Evolutionary conservation across 2,797 vertebrate genomes (phyloP).

Genomic region (Poecile montanus): DNA sequence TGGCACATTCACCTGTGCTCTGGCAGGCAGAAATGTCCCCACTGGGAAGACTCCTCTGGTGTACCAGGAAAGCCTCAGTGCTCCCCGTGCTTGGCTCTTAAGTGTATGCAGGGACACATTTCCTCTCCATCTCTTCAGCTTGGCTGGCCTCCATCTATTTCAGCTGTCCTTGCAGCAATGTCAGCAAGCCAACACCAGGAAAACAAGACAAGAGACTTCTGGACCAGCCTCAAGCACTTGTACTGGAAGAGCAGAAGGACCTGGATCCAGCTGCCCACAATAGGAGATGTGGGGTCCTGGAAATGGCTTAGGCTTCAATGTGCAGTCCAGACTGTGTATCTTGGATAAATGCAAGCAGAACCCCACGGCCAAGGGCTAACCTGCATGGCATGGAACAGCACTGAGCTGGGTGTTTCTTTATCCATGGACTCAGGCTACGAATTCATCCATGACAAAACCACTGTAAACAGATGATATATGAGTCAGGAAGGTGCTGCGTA

Average conservation of each 20-base stretch:
- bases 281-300: neutral
- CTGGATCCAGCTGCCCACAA: neutral
- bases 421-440: neutral
- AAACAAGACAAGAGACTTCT: neutral
- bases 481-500: neutral
- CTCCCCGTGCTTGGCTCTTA: neutral
- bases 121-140: neutral
- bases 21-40: neutral
- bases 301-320: neutral
- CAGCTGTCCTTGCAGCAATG: neutral
- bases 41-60: neutral
- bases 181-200: neutral
- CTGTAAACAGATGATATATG: neutral
- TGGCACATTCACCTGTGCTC: neutral
- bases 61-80: neutral
- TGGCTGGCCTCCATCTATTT: neutral
- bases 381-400: neutral
- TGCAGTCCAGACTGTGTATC: neutral
- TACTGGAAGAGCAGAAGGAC: neutral
- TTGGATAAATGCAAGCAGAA: neutral
- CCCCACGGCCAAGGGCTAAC: neutral
- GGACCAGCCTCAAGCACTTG: neutral
- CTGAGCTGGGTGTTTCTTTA: neutral
- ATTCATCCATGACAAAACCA: neutral
- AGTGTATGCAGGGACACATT: neutral